These are phyloP conservation scores for Pedionomus torquatus DNA, from an alignment of 2,113 vertebrate genomes.

Conservation along the genomic window DNA sequence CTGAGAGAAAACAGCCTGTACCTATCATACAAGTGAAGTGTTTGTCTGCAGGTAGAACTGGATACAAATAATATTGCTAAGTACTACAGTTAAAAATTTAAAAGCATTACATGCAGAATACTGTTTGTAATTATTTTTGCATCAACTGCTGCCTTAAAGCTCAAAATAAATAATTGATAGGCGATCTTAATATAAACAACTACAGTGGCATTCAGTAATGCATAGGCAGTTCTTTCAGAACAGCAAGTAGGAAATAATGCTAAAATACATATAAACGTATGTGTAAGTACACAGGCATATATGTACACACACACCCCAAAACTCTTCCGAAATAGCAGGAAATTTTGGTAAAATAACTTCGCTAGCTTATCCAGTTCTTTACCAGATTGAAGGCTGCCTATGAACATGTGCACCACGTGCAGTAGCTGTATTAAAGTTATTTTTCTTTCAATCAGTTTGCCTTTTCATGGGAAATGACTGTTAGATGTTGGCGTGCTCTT, in stretches of 20 bases:
- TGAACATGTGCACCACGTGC: neutral
- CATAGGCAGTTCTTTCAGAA: neutral
- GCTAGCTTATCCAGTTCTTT: neutral
- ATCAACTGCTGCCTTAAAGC: neutral
- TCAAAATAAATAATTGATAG: neutral
- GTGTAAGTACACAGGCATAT: neutral
- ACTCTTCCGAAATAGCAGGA: neutral
- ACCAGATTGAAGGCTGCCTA: neutral
- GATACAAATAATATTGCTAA: neutral
- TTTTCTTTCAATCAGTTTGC: neutral
- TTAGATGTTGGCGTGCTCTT: neutral
- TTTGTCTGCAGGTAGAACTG: conserved; percentile 46
- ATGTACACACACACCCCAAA: neutral
- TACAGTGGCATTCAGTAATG: neutral
- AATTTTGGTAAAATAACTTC: neutral
- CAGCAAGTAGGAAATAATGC: neutral
- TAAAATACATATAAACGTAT: neutral
- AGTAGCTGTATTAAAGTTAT: neutral
- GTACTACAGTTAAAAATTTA: neutral
- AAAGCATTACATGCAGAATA: neutral
- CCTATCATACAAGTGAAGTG: neutral
- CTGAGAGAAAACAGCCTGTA: conserved; percentile 45
- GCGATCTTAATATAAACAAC: neutral
- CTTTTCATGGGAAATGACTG: neutral
- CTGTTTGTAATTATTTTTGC: neutral